Evolutionary conservation across 2,888 invertebrate species (phyloP), one percentile per base, ranked within the genome.

Genomic region (Marasmarcha lunaedactyla): DNA sequence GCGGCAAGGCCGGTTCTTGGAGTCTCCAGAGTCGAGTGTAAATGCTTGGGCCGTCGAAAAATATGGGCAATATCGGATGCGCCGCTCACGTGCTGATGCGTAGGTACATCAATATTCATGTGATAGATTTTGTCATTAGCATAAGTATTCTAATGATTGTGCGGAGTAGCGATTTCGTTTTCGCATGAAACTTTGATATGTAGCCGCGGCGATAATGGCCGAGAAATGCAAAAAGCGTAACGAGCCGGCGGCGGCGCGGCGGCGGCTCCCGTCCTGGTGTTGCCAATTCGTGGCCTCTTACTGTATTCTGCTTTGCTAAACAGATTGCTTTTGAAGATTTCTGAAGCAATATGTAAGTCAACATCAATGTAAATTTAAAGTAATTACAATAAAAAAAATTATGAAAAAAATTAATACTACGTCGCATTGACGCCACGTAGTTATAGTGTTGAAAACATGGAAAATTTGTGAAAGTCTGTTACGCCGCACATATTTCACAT

Each of bases 51-150:
- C n/a, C n/a, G n/a, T n/a, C n/a, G n/a, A n/a, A n/a, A n/a, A n/a
- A n/a, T n/a, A n/a, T n/a, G n/a, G n/a, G 20, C 4, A 5, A 30
- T 30, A n/a, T 30, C 9, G 30, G 30, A 30, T 30, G 30, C 30
- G 20, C 25, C 10, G 30, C 14, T 38, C 38, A 15, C 15, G 13
- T 20, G 9, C 10, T 34, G 10, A 7, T 25, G 11, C 25, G 3
- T n/a, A n/a, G n/a, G n/a, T 46, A 49, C 51, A 57, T 59, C 48
- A 57, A 57, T 57, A 60, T 57, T 52, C 53, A 57, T 56, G n/a
- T 42, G 41, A 42, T 47, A 42, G 39, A 44, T 45, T 41, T 41
- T 26, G 20, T 37, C 38, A 47, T 56, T 54, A 50, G 47, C 51
- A 54, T 55, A 52, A 48, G 48, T 39, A 45, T 46, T 46, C 35